These are phyloP conservation scores for Notiomystis cincta DNA, from an alignment of 2,113 vertebrate species.

Conservation along the genomic window DNA sequence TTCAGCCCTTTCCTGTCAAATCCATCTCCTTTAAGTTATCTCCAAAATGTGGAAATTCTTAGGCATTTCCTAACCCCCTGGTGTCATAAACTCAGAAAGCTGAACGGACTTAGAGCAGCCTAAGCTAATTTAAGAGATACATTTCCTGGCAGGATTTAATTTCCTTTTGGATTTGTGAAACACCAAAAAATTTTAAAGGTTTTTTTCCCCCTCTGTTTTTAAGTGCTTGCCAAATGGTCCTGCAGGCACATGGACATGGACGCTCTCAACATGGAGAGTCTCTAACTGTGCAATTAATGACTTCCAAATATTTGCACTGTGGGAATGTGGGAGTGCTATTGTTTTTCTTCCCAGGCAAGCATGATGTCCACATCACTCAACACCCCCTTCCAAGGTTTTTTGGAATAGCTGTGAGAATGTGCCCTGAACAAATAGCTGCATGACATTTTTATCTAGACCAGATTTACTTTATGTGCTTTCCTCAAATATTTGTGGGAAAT, in stretches of 20 bases:
- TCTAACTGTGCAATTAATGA: neutral
- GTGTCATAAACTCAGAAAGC: neutral
- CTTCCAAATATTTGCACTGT: neutral
- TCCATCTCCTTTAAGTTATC: neutral
- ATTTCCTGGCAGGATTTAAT: neutral
- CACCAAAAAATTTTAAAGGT: neutral
- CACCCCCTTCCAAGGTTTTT: neutral
- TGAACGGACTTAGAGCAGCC: neutral
- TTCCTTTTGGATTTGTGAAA: neutral
- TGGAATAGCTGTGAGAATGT: neutral
- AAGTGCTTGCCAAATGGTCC: neutral
- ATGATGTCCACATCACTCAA: neutral
- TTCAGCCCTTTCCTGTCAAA: neutral
- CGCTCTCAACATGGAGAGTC: fast-evolving
- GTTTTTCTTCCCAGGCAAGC: neutral
- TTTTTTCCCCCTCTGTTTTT: fast-evolving
- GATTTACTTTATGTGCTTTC: neutral
- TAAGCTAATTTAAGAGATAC: neutral
- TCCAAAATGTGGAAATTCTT: neutral
- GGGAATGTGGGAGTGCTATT: neutral
- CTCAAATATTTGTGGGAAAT: neutral
- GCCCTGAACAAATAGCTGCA: neutral
- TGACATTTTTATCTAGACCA: neutral
- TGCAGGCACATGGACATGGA: neutral
- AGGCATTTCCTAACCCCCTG: neutral